Conservation (phyloP, 2,888 invertebrate species). For the Pollenia griseotomentosa region DNA sequence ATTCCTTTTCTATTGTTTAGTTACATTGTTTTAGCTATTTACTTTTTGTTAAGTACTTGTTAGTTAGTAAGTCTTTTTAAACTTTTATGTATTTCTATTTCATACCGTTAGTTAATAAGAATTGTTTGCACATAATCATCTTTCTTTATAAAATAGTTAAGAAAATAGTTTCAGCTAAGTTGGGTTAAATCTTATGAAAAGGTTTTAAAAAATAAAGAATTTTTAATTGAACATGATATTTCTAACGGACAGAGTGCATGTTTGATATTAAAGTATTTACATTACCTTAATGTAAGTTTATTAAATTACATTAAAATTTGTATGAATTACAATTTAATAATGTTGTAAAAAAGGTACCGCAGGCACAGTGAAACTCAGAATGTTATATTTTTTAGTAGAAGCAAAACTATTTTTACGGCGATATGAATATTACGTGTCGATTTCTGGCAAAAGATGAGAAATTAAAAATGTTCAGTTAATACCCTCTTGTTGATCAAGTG, state of each 20-base stretch:
- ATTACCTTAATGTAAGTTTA: neutral
- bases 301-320: neutral
- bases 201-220: neutral
- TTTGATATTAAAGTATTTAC: neutral
- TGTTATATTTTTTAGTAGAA: too few species aligned
- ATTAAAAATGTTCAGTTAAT: too few species aligned
- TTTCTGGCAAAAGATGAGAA: too few species aligned
- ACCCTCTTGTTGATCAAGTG: too few species aligned
- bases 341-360: too few species aligned
- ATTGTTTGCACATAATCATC: slow-evolving; percentile 44
- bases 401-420: too few species aligned
- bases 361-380: too few species aligned
- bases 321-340: neutral
- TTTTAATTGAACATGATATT: slow-evolving; percentile 58
- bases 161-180: too few species aligned
- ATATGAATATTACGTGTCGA: too few species aligned
- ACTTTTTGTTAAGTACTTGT: slow-evolving; percentile 8
- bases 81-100: slow-evolving; percentile 6
- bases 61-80: slow-evolving; percentile 21
- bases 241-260: slow-evolving; percentile 47
- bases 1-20: neutral
- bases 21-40: neutral
- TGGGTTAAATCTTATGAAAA: too few species aligned
- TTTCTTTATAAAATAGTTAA: neutral
- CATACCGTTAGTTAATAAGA: slow-evolving; percentile 62